phyloP scores from a whole-genome alignment of 2,797 vertebrate genomes.

The Mastacembelus armatus region DNA sequence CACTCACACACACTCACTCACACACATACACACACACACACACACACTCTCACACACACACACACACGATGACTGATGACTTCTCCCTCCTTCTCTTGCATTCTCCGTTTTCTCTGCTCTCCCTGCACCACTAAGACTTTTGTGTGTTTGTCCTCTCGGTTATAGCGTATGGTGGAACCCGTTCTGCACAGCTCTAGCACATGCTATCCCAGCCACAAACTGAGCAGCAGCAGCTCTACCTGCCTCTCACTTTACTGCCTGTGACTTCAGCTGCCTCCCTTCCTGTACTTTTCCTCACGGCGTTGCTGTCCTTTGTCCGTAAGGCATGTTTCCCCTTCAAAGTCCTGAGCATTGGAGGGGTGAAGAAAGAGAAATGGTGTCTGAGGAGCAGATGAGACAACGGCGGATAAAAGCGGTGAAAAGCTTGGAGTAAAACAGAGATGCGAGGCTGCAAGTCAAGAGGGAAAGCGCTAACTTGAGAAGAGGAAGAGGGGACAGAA shows the following conservation, averaged over 20 bases:
- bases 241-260: conserved; percentile 58
- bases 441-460: conserved; percentile 68
- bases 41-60: conserved; percentile 42
- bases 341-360: conserved; percentile 47
- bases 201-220: conserved; percentile 55
- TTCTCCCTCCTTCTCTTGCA: conserved; percentile 67
- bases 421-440: conserved; percentile 70
- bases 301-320: conserved; percentile 71
- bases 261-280: conserved; percentile 49
- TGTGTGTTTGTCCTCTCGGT: conserved; percentile 64
- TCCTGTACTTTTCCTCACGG: conserved; percentile 54
- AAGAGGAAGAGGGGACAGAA: conserved; percentile 65
- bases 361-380: conserved; percentile 60
- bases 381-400: conserved; percentile 64
- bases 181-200: conserved; percentile 66
- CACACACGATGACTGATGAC: conserved; percentile 76
- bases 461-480: conserved; percentile 59
- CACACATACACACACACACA: conserved; percentile 46
- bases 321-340: conserved; percentile 65
- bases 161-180: conserved; percentile 54
- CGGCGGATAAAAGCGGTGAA: conserved; percentile 65
- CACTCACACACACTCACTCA: conserved; percentile 47
- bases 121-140: conserved; percentile 71
- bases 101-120: conserved; percentile 66
- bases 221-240: conserved; percentile 42